Percentiles rank a stretch among this genome's conserved stretches.
Conservation (phyloP, 2,888 invertebrate genomes). For the Calameuta filiformis region DNA sequence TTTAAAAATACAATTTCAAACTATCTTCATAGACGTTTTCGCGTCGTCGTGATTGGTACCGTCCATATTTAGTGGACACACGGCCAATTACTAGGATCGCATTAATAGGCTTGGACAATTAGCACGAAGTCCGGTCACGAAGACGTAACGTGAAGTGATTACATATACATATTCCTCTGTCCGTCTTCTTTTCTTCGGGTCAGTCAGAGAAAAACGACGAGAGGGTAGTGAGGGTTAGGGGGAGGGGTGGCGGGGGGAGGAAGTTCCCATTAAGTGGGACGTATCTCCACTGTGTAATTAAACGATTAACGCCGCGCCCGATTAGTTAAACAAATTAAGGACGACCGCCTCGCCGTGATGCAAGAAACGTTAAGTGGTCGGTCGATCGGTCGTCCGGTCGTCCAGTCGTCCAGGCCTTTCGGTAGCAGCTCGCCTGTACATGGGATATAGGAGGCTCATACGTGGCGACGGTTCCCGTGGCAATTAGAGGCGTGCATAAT, state of each 20-base stretch:
- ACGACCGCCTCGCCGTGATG: constrained; percentile 30
- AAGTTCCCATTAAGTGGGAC: not conserved
- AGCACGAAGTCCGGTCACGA: constrained; percentile 27
- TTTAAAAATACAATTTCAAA: too few species aligned
- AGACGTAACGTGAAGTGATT: not conserved
- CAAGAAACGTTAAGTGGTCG: constrained; percentile 52
- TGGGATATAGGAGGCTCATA: not conserved
- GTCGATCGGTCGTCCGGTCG: not conserved
- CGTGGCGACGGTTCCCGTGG: constrained; percentile 31
- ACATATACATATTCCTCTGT: too few species aligned
- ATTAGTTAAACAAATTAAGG: constrained; percentile 63
- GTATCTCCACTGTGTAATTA: constrained; percentile 50
- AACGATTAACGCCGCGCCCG: constrained; percentile 55
- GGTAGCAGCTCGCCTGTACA: too few species aligned
- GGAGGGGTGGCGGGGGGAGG: too few species aligned
- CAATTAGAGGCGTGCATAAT: constrained; percentile 65
- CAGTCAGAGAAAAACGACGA: too few species aligned
- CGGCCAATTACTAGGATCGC: constrained; percentile 35
- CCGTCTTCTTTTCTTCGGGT: too few species aligned
- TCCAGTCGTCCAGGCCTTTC: too few species aligned
- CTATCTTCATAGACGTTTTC: too few species aligned
- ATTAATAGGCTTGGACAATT: constrained; percentile 31
- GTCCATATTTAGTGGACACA: not conserved
- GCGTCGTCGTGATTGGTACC: too few species aligned
- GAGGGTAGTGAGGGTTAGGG: too few species aligned